Base-by-base conservation (phyloP, 2,888 invertebrate genomes). In the Mesochorus sp. region DNA sequence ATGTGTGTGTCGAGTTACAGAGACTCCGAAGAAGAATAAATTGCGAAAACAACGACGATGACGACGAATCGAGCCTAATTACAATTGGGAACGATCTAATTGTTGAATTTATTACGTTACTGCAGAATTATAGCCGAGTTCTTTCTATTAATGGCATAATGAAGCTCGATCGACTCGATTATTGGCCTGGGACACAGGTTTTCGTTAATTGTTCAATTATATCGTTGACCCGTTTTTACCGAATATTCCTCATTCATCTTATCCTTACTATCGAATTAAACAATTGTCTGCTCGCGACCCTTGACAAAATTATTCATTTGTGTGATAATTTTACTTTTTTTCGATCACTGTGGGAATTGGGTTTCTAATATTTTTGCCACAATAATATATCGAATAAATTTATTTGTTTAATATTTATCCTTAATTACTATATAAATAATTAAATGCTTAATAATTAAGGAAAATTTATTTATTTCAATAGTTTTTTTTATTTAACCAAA, bases 11-110 rank as follows among this genome's bases (percentile, higher is more conserved):
- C 82, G 68, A 79, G 79, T 42, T 59, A 19, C 76, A 79, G 80
- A 77, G 59, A 59, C 21, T 28, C 28, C 28, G 42, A 19, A 12
- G 53, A 42, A 67, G 39, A 66, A 53, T 61, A 12, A 24, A 28
- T 28, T 34, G 62, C 72, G 53, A 64, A 55, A 51, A 68, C 44
- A 44, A 42, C 49, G 61, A 47, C 44, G 55, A 31, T 47, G 73
- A 68, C 62, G 62, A 57, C 62, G 81, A 84, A 83, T 85, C 85
- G 85, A 79, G 82, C 82, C 83, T 86, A 89, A 89, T 89, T 88
- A 85, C 87, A 85, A 83, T 85, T 87, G 83, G 86, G 83, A 86
- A 82, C 85, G 87, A 88, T 78, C 68, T 88, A 89, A 89, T 89
- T 89, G 88, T 78, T 82, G 82, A 89, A 89, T 90, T 89, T 88